phyloP scores from a whole-genome alignment of 92 coral and sea anemone species.

The Zoanthus sansibaricus region DNA sequence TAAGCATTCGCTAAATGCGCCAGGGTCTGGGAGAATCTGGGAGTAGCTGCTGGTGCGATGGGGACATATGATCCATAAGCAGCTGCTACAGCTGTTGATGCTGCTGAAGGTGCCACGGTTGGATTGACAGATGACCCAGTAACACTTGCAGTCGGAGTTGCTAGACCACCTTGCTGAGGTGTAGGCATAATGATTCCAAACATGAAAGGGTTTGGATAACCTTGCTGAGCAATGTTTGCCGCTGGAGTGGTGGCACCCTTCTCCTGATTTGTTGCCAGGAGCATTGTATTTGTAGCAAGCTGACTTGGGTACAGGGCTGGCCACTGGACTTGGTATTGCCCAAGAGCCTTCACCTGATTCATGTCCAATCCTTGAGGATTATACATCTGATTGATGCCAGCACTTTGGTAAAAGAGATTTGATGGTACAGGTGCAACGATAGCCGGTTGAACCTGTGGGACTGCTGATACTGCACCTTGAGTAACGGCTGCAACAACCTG shows the following conservation, averaged over 20 bases:
- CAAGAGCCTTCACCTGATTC: slow-evolving; percentile 75
- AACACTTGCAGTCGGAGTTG: slow-evolving; percentile 43
- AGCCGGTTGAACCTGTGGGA: slow-evolving; percentile 53
- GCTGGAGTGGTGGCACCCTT: slow-evolving; percentile 66
- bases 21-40: slow-evolving; percentile 91
- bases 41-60: slow-evolving; percentile 84
- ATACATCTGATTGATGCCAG: slow-evolving; percentile 68
- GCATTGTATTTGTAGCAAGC: slow-evolving; percentile 57
- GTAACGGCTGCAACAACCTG: slow-evolving; percentile 12
- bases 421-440: slow-evolving; percentile 55
- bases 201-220: slow-evolving; percentile 82
- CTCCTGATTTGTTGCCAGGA: slow-evolving; percentile 72
- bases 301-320: slow-evolving; percentile 73
- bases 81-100: slow-evolving; percentile 96
- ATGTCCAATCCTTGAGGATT: slow-evolving; percentile 71
- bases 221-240: slow-evolving; percentile 57
- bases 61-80: slow-evolving; percentile 97
- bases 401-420: slow-evolving; percentile 79
- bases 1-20: slow-evolving; percentile 97
- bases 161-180: slow-evolving; percentile 54
- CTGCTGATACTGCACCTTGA: slow-evolving; percentile 22
- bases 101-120: slow-evolving; percentile 54
- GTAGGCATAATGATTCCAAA: slow-evolving; percentile 91
- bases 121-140: slow-evolving; percentile 70
- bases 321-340: slow-evolving; percentile 82